Evolutionary conservation across 2,888 invertebrate genomes (phyloP).

Genomic region (Ariolimax columbianus): DNA sequence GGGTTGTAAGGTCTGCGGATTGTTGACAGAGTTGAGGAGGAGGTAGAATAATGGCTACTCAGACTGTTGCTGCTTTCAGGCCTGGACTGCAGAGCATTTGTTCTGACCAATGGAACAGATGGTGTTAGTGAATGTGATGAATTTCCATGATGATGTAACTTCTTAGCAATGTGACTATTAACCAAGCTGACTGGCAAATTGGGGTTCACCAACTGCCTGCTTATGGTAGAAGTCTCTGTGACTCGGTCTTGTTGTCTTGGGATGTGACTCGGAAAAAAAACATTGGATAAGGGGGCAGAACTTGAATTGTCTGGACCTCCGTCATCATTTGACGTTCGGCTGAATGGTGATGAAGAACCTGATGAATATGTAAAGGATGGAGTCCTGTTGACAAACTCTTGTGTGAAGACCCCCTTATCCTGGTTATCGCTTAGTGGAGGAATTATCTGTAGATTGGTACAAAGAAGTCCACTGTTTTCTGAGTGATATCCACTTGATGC

Average conservation of each 20-base stretch:
- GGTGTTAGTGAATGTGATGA: conserved; percentile 42
- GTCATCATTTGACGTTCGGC: conserved; percentile 50
- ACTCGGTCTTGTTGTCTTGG: conserved; percentile 57
- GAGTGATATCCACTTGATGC: conserved; percentile 60
- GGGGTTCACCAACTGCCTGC: neutral
- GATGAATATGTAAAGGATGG: conserved; percentile 61
- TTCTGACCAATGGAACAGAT: conserved; percentile 53
- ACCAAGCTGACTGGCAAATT: neutral
- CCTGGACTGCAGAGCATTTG: conserved; percentile 59
- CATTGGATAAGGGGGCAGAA: conserved; percentile 26
- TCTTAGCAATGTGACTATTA: conserved; percentile 22
- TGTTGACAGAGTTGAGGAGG: conserved; percentile 66
- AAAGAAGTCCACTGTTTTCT: conserved; percentile 48
- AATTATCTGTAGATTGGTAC: neutral
- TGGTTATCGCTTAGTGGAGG: conserved; percentile 27
- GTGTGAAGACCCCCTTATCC: conserved; percentile 54
- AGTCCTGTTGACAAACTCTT: conserved; percentile 57
- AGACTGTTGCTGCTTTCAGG: conserved; percentile 71
- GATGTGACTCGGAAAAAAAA: conserved; percentile 42
- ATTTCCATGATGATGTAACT: neutral
- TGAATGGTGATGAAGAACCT: conserved; percentile 54
- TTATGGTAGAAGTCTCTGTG: conserved; percentile 21
- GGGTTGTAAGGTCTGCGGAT: conserved; percentile 64
- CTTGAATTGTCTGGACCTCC: conserved; percentile 13
- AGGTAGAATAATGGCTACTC: conserved; percentile 71